Conservation (phyloP, 2,888 invertebrate genomes). For the Hesperia comma region DNA sequence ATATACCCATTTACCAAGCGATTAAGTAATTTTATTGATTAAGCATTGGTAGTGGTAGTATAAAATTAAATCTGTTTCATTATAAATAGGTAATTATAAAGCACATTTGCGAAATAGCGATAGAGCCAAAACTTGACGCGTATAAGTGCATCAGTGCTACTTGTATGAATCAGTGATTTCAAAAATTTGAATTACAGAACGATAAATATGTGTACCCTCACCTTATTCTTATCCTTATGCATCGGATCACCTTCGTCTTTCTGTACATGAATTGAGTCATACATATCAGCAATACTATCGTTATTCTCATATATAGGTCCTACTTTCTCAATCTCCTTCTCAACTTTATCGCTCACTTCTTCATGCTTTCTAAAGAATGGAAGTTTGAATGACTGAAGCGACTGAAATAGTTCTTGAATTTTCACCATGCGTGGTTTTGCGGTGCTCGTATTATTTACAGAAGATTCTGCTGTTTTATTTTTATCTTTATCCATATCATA, state of each 20-base stretch:
- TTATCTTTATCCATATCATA: slow-evolving; percentile 57
- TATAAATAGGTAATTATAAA: too few species aligned
- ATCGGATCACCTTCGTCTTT: slow-evolving; percentile 42
- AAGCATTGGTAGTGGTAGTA: too few species aligned
- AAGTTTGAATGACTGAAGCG: slow-evolving; percentile 71
- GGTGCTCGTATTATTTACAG: slow-evolving; percentile 38
- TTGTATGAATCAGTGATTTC: too few species aligned
- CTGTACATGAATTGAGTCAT: slow-evolving; percentile 70
- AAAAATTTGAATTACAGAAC: too few species aligned
- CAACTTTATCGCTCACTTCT: slow-evolving; percentile 47
- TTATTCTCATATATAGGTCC: slow-evolving; percentile 64
- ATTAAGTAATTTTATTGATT: too few species aligned
- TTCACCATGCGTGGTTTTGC: slow-evolving; percentile 67
- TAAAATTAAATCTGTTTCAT: too few species aligned
- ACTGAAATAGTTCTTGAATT: slow-evolving; percentile 72
- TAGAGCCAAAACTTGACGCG: too few species aligned
- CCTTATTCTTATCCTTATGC: slow-evolving; percentile 41
- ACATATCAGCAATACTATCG: slow-evolving; percentile 65
- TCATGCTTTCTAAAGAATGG: slow-evolving; percentile 69
- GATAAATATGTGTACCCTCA: slow-evolving; percentile 40
- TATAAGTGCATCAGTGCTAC: too few species aligned
- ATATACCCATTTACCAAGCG: too few species aligned
- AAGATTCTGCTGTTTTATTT: slow-evolving; percentile 42
- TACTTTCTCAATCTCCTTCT: slow-evolving; percentile 44
- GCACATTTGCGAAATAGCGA: too few species aligned